Conservation (phyloP, 2,888 invertebrate genomes). For the Cacoxenus indagator region DNA sequence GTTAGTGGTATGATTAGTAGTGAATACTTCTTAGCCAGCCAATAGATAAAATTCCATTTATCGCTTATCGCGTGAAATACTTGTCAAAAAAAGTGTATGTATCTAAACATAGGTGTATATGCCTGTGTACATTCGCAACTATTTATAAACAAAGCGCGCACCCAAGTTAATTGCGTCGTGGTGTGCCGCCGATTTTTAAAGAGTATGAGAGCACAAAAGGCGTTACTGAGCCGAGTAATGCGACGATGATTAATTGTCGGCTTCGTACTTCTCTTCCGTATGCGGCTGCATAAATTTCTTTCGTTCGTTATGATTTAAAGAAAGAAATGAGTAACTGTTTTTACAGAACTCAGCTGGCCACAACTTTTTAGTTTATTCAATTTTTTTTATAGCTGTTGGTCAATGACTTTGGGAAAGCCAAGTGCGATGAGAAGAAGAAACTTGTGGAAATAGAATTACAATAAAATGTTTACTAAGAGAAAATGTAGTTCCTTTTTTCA, state of each 20-base stretch:
- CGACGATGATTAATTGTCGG: constrained; percentile 10
- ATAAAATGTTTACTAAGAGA: constrained; percentile 38
- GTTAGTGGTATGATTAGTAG: not conserved
- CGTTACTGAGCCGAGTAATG: constrained; percentile 9
- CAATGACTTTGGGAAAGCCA: constrained; percentile 53
- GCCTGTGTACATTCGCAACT: too few species aligned
- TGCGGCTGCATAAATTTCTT: not conserved
- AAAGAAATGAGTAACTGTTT: not conserved
- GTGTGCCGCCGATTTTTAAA: not conserved
- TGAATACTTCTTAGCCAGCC: not conserved
- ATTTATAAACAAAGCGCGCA: too few species aligned
- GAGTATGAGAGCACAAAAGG: not conserved
- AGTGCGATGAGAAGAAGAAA: not conserved
- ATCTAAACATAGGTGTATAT: not conserved
- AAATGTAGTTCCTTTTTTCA: constrained; percentile 41
- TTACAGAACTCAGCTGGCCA: not conserved
- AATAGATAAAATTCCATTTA: constrained; percentile 1
- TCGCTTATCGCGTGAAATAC: constrained; percentile 10
- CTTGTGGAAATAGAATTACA: not conserved
- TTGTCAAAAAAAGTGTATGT: constrained; percentile 5
- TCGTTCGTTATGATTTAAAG: not conserved
- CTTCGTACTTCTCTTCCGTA: not conserved
- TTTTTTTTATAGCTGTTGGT: constrained; percentile 47
- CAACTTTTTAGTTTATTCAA: not conserved
- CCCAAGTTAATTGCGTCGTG: too few species aligned